Percentiles rank a stretch among this genome's conserved stretches.
phyloP scores from a whole-genome alignment of 2,888 invertebrate genomes.

The Pheosia gnoma region DNA sequence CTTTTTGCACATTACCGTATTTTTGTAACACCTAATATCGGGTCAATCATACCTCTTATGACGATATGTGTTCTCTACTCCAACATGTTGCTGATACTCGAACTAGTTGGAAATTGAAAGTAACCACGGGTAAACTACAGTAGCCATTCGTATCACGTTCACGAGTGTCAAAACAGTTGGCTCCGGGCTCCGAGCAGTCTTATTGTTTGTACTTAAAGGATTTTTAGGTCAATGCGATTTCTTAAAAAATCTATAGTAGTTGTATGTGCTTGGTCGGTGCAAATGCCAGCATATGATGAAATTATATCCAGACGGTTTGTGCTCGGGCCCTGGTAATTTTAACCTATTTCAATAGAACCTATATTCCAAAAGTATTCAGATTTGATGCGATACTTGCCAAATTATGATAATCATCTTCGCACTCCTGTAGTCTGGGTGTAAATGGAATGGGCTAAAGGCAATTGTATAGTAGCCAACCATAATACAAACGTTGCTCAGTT shows the following conservation, averaged over 20 bases:
- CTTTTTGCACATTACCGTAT: too few relatives aligned
- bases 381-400: too few relatives aligned
- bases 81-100: conserved; percentile 7
- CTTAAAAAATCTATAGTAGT: neutral
- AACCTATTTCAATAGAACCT: too few relatives aligned
- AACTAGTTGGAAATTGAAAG: conserved; percentile 41
- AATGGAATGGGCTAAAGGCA: too few relatives aligned
- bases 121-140: conserved; percentile 33
- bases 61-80: conserved; percentile 11
- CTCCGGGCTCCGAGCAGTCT: conserved; percentile 30
- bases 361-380: too few relatives aligned
- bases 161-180: conserved; percentile 45
- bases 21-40: too few relatives aligned
- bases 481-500: too few relatives aligned
- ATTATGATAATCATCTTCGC: too few relatives aligned
- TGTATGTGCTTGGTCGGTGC: neutral
- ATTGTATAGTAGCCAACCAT: too few relatives aligned
- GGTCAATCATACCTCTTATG: neutral
- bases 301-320: neutral
- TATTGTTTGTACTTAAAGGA: conserved; percentile 25
- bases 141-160: conserved; percentile 46
- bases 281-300: neutral
- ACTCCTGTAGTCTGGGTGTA: too few relatives aligned
- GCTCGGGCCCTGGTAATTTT: neutral
- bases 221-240: conserved; percentile 5